Evolutionary conservation across 2,113 vertebrate species (phyloP).

Genomic region (human (Homo sapiens)): GRCh38 chr4:69636001-69636500

Average conservation of each 20-base stretch:
- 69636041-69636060: background rate
- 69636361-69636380: background rate
- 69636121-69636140: background rate
- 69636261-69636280: background rate
- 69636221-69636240: background rate
- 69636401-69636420: conserved; percentile 25
- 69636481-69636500: conserved; percentile 27
- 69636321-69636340: background rate
- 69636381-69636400: background rate
- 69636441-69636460: background rate
- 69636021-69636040: background rate
- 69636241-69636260: background rate
- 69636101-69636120: background rate
- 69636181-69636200: background rate
- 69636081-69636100: background rate
- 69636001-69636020: background rate
- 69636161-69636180: background rate
- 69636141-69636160: background rate
- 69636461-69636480: background rate
- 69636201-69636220: background rate
- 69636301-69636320: background rate
- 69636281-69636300: background rate
- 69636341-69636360: background rate
- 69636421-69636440: background rate
- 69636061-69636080: background rate